These are phyloP conservation scores for Clostera curtula DNA, from an alignment of 2,888 invertebrate species.

Conservation along the genomic window DNA sequence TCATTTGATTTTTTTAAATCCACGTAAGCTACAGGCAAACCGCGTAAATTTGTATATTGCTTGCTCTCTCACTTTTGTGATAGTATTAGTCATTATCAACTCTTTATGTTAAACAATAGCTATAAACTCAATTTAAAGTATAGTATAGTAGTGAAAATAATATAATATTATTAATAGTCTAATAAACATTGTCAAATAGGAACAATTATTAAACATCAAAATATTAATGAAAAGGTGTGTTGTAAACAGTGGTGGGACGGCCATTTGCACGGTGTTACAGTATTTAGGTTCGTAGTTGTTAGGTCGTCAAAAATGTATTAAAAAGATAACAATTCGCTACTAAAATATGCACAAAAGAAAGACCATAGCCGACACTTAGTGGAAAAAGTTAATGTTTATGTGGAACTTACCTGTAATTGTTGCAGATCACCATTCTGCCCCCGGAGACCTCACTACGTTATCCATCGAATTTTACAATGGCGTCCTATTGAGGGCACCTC, in stretches of 20 bases:
- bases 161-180: slow-evolving; percentile 21
- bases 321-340: slow-evolving; percentile 58
- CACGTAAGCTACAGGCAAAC: too few relatives aligned
- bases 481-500: slow-evolving; percentile 58
- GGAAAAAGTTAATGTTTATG: slow-evolving; percentile 53
- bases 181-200: slow-evolving; percentile 34
- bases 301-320: slow-evolving; percentile 49
- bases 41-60: too few relatives aligned
- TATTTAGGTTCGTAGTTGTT: slow-evolving; percentile 74
- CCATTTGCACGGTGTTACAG: slow-evolving; percentile 82
- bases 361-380: slow-evolving; percentile 33
- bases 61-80: too few relatives aligned
- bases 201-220: slow-evolving; percentile 28
- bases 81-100: too few relatives aligned
- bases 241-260: slow-evolving; percentile 81
- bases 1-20: too few relatives aligned
- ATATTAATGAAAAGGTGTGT: slow-evolving; percentile 54
- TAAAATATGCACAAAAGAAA: slow-evolving; percentile 63
- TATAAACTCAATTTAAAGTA: too few relatives aligned
- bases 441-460: slow-evolving; percentile 67
- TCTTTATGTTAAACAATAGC: too few relatives aligned
- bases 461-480: slow-evolving; percentile 69
- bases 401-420: slow-evolving; percentile 68
- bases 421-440: slow-evolving; percentile 70
- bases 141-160: too few relatives aligned